phyloP scores from a whole-genome alignment of 2,113 vertebrate species.

The Cyprinodon variegatus region DNA sequence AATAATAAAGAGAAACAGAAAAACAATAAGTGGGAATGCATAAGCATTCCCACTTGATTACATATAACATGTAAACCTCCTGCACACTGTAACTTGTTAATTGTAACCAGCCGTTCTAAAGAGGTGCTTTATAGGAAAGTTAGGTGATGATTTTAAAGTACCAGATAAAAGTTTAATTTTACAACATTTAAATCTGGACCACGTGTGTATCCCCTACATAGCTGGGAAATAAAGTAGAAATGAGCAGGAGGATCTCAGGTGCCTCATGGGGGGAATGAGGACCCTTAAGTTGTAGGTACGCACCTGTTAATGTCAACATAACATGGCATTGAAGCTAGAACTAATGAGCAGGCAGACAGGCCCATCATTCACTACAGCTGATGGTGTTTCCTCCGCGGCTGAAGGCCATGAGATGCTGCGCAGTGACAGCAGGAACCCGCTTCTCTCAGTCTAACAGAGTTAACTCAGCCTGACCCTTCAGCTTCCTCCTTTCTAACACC shows the following conservation, averaged over 20 bases:
- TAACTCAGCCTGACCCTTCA: neutral
- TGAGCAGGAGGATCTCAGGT: neutral
- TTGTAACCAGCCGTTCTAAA: too few species aligned
- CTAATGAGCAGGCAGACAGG: conserved; percentile 14
- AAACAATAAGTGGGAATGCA: too few species aligned
- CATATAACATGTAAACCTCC: too few species aligned
- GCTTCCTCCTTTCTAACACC: conserved; percentile 16
- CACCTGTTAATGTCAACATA: conserved; percentile 40
- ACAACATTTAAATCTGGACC: neutral
- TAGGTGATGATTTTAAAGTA: neutral
- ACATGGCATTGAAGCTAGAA: neutral
- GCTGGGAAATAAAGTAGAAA: neutral
- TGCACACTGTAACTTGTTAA: too few species aligned
- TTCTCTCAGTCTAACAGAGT: conserved; percentile 16
- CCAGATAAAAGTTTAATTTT: neutral
- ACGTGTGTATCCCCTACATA: neutral
- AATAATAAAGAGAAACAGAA: too few species aligned
- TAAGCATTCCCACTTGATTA: too few species aligned
- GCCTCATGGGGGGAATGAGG: neutral
- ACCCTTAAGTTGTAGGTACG: conserved; percentile 9
- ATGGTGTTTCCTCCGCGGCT: neutral
- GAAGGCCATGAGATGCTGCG: conserved; percentile 12
- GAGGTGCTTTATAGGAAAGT: too few species aligned
- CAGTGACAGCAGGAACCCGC: conserved; percentile 35
- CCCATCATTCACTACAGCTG: neutral